These are phyloP conservation scores for Eurypyga helias DNA, from an alignment of 2,113 vertebrate species.

Conservation along the genomic window DNA sequence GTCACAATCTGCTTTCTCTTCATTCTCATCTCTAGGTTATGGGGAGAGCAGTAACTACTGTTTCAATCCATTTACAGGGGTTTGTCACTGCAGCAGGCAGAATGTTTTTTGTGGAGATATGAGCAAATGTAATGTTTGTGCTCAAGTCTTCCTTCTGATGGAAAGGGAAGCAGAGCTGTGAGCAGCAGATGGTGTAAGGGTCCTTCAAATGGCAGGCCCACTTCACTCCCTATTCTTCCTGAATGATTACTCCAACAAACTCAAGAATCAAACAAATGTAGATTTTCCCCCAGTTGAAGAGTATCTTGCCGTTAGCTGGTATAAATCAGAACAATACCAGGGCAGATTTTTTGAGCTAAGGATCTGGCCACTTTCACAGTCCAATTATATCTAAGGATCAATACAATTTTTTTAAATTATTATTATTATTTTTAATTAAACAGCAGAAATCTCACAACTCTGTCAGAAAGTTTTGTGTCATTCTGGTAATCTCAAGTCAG, in stretches of 20 bases:
- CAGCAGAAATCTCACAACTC: no score
- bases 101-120: neutral
- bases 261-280: neutral
- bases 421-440: neutral
- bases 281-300: neutral
- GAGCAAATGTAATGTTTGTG: neutral
- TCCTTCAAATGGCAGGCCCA: neutral
- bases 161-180: neutral
- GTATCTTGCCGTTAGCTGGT: neutral
- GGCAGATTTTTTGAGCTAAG: neutral
- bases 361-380: neutral
- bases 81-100: neutral
- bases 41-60: neutral
- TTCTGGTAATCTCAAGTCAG: neutral
- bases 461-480: neutral
- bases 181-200: neutral
- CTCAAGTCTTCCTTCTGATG: neutral
- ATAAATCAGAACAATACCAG: neutral
- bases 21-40: neutral
- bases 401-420: neutral
- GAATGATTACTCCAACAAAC: neutral
- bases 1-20: neutral
- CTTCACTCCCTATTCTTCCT: neutral
- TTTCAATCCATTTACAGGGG: fast-evolving
- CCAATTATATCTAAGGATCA: neutral